Percentiles rank a stretch among this genome's conserved stretches.
phyloP scores from a whole-genome alignment of 2,888 invertebrate genomes.

The Norana najaformis region DNA sequence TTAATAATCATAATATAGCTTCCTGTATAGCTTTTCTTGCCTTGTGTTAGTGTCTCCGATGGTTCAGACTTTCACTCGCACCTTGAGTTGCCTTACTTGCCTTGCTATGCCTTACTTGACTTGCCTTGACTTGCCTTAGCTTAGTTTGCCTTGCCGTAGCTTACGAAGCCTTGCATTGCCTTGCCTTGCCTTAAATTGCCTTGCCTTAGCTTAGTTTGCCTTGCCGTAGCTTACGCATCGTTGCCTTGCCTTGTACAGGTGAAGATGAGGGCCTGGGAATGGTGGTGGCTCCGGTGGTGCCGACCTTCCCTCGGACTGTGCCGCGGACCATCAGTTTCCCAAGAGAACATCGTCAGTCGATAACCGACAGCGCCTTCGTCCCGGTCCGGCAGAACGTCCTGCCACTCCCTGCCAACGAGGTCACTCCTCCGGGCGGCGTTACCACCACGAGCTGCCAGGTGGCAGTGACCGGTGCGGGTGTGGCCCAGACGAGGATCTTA shows the following conservation, averaged over 20 bases:
- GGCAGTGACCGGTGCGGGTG: background rate
- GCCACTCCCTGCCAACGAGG: background rate
- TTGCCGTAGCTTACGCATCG: background rate
- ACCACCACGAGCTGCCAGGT: slow-evolving; percentile 5
- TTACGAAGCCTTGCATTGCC: background rate
- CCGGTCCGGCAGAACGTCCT: slow-evolving; percentile 29
- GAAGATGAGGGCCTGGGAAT: background rate
- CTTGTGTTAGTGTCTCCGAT: too few species aligned
- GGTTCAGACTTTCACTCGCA: too few species aligned
- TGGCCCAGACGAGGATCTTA: background rate
- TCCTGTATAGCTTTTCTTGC: too few species aligned
- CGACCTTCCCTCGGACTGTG: slow-evolving; percentile 46
- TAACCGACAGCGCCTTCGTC: slow-evolving; percentile 19
- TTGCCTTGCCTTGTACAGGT: background rate
- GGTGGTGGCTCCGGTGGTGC: slow-evolving; percentile 6
- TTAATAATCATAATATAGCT: too few species aligned
- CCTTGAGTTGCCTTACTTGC: too few species aligned
- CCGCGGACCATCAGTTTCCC: slow-evolving; percentile 44
- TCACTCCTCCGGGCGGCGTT: background rate
- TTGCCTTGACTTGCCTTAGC: too few species aligned
- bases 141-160: too few species aligned
- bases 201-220: background rate
- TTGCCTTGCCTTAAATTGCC: background rate
- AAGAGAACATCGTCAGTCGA: slow-evolving; percentile 30
- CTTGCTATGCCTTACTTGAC: too few species aligned